Conservation (phyloP, 2,113 vertebrate genomes). For the Mungos mungo region DNA sequence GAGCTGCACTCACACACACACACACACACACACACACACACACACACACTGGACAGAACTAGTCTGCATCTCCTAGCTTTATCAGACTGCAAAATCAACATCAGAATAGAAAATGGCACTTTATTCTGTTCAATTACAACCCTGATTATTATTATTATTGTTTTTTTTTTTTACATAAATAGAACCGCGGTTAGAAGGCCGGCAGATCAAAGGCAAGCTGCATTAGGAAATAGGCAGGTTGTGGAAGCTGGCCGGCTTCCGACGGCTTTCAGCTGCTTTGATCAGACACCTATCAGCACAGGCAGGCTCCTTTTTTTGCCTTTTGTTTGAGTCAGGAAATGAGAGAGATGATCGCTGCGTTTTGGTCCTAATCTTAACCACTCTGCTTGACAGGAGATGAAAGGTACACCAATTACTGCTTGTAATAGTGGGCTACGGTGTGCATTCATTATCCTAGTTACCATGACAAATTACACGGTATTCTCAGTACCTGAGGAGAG, state of each 20-base stretch:
- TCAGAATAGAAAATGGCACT: constrained; percentile 38
- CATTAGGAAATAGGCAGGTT: constrained; percentile 89
- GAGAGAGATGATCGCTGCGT: constrained; percentile 90
- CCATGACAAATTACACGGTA: constrained; percentile 73
- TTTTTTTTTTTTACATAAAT: constrained; percentile 87
- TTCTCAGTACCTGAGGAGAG: constrained; percentile 53
- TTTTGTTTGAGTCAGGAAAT: constrained; percentile 94
- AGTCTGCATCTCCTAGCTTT: background rate
- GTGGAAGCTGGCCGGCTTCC: constrained; percentile 85
- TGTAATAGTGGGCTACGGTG: constrained; percentile 86
- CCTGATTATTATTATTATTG: constrained; percentile 70
- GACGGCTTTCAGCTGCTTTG: constrained; percentile 91
- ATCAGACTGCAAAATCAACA: background rate
- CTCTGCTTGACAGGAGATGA: constrained; percentile 93
- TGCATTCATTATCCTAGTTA: constrained; percentile 81
- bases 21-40: no score
- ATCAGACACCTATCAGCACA: constrained; percentile 92
- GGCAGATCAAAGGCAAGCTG: constrained; percentile 91
- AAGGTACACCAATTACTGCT: constrained; percentile 90
- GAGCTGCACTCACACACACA: background rate
- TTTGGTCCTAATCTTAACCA: constrained; percentile 88
- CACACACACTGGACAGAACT: background rate
- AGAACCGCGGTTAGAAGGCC: constrained; percentile 83
- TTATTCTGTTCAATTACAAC: constrained; percentile 72
- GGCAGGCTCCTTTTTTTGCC: constrained; percentile 83